phyloP scores from a whole-genome alignment of 2,113 vertebrate species.

The Bufo bufo region DNA sequence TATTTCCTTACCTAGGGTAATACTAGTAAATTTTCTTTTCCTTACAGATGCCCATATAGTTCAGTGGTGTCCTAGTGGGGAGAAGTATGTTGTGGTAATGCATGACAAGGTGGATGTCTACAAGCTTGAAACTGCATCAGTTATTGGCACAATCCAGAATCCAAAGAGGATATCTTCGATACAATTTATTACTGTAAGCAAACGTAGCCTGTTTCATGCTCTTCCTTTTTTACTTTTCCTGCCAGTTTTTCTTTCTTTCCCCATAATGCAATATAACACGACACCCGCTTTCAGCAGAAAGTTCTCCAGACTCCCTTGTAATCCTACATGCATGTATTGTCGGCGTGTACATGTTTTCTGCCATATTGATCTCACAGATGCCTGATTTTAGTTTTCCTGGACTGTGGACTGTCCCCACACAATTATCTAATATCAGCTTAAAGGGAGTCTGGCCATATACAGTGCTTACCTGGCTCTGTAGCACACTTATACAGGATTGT shows the following conservation, averaged over 20 bases:
- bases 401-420: too few relatives aligned
- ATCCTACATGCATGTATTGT: too few relatives aligned
- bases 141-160: conserved; percentile 78
- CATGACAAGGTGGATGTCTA: conserved; percentile 83
- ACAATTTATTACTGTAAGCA: conserved; percentile 86
- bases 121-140: conserved; percentile 81
- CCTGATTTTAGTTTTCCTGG: too few relatives aligned
- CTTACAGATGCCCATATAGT: conserved; percentile 88
- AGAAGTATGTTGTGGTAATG: conserved; percentile 81
- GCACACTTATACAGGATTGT: too few relatives aligned
- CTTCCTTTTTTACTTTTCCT: background rate
- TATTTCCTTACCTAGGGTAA: background rate
- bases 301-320: background rate
- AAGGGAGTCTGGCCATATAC: too few relatives aligned
- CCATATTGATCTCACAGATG: too few relatives aligned
- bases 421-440: too few relatives aligned
- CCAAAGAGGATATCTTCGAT: conserved; percentile 87
- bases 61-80: conserved; percentile 89
- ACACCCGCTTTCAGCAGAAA: too few relatives aligned
- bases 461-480: too few relatives aligned
- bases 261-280: background rate
- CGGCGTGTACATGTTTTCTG: too few relatives aligned
- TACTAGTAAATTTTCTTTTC: background rate
- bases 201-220: too few relatives aligned
- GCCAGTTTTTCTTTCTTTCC: background rate